Evolutionary conservation across 1,140 invertebrate genomes (phyloP).

Genomic region (Megathymus violae): DNA sequence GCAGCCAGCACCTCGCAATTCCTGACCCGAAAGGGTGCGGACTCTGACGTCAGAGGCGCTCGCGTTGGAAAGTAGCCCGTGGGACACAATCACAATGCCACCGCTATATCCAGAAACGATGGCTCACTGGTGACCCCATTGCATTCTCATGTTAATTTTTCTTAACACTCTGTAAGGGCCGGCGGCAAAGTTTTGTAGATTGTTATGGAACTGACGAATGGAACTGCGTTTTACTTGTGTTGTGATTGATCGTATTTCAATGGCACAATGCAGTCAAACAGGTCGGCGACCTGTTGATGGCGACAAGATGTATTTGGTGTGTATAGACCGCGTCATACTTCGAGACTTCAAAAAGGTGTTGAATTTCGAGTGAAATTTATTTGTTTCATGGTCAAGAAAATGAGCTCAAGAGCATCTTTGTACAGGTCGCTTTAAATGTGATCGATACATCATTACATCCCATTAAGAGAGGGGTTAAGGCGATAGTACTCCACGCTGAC

Average conservation of each 20-base stretch:
- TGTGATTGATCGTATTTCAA: background rate
- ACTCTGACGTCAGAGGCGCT: constrained; percentile 31
- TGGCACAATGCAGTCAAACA: constrained; percentile 9
- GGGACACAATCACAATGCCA: constrained; percentile 23
- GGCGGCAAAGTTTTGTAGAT: constrained; percentile 25
- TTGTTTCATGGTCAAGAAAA: too few species aligned
- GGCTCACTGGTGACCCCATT: constrained; percentile 28
- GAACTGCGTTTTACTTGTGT: constrained; percentile 1
- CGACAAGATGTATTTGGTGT: too few species aligned
- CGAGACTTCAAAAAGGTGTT: too few species aligned
- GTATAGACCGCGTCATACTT: too few species aligned
- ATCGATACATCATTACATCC: too few species aligned
- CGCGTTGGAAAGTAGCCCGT: constrained; percentile 31
- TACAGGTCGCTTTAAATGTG: too few species aligned
- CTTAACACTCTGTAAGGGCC: constrained; percentile 6
- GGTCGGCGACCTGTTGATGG: background rate
- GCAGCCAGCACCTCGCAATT: background rate
- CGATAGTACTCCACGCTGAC: too few species aligned
- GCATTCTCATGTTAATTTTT: constrained; percentile 31
- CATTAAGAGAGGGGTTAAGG: too few species aligned
- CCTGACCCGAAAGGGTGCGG: constrained; percentile 16
- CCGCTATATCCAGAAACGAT: constrained; percentile 19
- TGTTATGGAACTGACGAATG: constrained; percentile 5
- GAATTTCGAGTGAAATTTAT: too few species aligned
- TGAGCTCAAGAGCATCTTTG: too few species aligned